Evolutionary conservation across 2,888 invertebrate species (phyloP).

Genomic region (Linyphia triangularis): DNA sequence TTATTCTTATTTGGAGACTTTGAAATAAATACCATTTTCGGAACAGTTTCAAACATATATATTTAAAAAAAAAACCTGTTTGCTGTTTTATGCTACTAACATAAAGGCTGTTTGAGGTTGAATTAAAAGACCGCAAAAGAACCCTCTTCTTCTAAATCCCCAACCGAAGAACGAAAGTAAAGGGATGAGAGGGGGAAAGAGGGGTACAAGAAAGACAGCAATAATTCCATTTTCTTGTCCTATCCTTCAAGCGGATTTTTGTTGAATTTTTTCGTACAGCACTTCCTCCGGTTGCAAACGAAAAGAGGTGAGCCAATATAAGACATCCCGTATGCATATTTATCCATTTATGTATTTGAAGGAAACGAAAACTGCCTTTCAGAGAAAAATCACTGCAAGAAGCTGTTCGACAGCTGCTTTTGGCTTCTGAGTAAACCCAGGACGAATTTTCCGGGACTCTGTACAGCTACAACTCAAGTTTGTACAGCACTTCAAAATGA

Average conservation of each 20-base stretch:
- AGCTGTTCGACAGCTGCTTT: constrained; percentile 52
- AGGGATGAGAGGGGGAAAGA: neutral
- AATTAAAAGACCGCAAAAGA: neutral
- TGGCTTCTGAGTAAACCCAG: constrained; percentile 46
- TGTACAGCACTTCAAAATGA: constrained; percentile 42
- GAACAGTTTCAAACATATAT: neutral
- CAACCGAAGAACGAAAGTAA: neutral
- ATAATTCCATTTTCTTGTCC: constrained; percentile 39
- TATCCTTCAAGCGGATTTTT: neutral
- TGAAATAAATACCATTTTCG: neutral
- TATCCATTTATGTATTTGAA: constrained; percentile 40
- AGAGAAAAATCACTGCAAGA: constrained; percentile 18
- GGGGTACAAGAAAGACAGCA: neutral
- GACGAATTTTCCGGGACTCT: neutral
- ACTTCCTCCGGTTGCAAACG: neutral
- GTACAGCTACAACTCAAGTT: constrained; percentile 38
- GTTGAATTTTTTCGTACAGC: no score
- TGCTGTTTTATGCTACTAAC: neutral
- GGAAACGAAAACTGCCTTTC: neutral
- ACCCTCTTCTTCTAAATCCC: no score
- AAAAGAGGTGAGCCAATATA: constrained; percentile 39
- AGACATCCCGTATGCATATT: constrained; percentile 62
- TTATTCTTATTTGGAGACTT: neutral
- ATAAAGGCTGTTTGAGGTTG: neutral
- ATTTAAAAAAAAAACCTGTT: neutral